phyloP scores from a whole-genome alignment of 2,888 invertebrate species.

The Anthophora plumipes region DNA sequence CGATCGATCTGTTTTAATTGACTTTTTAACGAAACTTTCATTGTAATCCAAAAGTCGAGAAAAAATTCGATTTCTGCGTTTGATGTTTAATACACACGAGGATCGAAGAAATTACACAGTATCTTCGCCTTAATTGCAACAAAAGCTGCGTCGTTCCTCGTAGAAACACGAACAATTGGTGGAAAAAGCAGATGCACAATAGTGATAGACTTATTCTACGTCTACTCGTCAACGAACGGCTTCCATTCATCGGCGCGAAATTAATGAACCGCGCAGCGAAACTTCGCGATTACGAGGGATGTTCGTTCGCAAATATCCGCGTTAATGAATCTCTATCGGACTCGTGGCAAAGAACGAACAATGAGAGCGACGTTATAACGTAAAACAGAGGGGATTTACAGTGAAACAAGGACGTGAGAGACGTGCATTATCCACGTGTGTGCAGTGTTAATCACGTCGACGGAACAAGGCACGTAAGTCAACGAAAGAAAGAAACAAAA shows the following conservation, averaged over 20 bases:
- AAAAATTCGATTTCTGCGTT: too few species aligned
- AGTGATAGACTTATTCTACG: not conserved
- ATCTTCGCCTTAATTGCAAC: not conserved
- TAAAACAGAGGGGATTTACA: conserved; percentile 3
- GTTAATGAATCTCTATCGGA: conserved; percentile 62
- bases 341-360: conserved; percentile 46
- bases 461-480: too few species aligned
- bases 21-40: too few species aligned
- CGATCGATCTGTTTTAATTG: too few species aligned
- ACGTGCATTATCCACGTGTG: conserved; percentile 38
- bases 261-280: conserved; percentile 50
- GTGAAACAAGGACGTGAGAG: not conserved
- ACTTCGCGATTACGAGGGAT: conserved; percentile 48
- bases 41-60: too few species aligned
- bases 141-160: not conserved
- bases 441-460: not conserved
- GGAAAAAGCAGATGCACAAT: not conserved
- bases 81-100: too few species aligned
- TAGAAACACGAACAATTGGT: not conserved
- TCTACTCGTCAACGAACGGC: conserved; percentile 9
- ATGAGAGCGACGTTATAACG: conserved; percentile 20
- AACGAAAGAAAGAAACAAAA: too few species aligned
- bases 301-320: conserved; percentile 47
- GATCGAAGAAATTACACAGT: too few species aligned
- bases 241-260: conserved; percentile 47